phyloP scores from a whole-genome alignment of 2,888 invertebrate genomes.

The Trissoscelio sp. region DNA sequence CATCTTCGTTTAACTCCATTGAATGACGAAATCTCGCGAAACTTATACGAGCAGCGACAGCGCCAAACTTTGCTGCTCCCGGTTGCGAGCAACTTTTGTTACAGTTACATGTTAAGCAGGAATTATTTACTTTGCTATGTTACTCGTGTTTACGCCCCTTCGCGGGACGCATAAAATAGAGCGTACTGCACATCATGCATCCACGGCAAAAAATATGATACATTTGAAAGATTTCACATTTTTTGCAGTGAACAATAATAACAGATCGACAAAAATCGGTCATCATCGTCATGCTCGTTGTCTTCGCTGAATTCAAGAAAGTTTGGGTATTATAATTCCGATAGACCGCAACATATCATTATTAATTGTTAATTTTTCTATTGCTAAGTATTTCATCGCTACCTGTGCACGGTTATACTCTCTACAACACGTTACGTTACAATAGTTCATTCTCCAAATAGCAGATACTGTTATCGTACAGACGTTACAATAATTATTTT shows the following conservation, averaged over 20 bases:
- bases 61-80: slow-evolving; percentile 49
- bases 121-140: slow-evolving; percentile 60
- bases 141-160: slow-evolving; percentile 36
- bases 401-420: slow-evolving; percentile 62
- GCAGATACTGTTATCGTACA: slow-evolving; percentile 62
- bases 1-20: slow-evolving; percentile 47
- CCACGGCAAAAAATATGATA: slow-evolving; percentile 32
- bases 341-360: slow-evolving; percentile 75
- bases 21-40: slow-evolving; percentile 57
- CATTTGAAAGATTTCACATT: neutral
- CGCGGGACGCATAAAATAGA: slow-evolving; percentile 40
- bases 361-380: slow-evolving; percentile 69
- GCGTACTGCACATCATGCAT: slow-evolving; percentile 47
- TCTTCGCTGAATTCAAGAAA: slow-evolving; percentile 65
- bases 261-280: slow-evolving; percentile 61
- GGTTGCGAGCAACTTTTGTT: slow-evolving; percentile 57
- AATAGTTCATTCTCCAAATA: slow-evolving; percentile 64
- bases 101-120: slow-evolving; percentile 56
- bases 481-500: slow-evolving; percentile 58
- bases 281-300: slow-evolving; percentile 74
- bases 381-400: slow-evolving; percentile 62
- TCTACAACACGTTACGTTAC: slow-evolving; percentile 56
- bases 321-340: slow-evolving; percentile 57
- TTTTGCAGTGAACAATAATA: slow-evolving; percentile 14
- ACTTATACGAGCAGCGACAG: slow-evolving; percentile 50